Percentiles rank a stretch among this genome's conserved stretches.
Evolutionary conservation across 2,113 vertebrate species (phyloP).

Genomic region (Zapus hudsonius): DNA sequence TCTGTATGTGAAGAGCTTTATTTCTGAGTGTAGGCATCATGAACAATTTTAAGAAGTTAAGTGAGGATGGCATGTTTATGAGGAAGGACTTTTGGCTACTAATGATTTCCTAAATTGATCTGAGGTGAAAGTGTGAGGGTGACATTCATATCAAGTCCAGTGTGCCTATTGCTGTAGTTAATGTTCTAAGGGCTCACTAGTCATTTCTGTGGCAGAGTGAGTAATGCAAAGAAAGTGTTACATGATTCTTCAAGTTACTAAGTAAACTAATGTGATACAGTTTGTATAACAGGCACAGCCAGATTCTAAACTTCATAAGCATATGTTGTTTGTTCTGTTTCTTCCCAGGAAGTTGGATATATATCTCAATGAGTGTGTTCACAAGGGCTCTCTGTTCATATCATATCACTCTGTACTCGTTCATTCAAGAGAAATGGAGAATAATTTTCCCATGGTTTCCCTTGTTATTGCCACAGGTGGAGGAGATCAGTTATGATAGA

Average conservation of each 20-base stretch:
- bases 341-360: slow-evolving; percentile 52
- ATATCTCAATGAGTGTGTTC: slow-evolving; percentile 52
- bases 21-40: not conserved
- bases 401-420: slow-evolving; percentile 35
- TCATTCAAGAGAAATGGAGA: slow-evolving; percentile 57
- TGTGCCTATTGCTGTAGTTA: not conserved
- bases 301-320: not conserved
- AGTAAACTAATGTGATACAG: not conserved
- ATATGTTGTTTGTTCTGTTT: not conserved
- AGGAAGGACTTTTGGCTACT: not conserved
- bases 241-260: not conserved
- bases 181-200: not conserved
- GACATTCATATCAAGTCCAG: not conserved
- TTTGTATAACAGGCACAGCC: not conserved
- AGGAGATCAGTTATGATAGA: not conserved
- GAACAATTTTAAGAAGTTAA: not conserved
- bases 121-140: not conserved
- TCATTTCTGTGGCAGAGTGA: not conserved
- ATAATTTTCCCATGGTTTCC: slow-evolving; percentile 39
- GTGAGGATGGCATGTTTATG: not conserved
- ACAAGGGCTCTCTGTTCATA: slow-evolving; percentile 30
- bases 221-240: not conserved
- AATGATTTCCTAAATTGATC: not conserved
- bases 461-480: not conserved
- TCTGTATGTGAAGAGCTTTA: not conserved